Evolutionary conservation across 1,140 invertebrate genomes (phyloP).

Genomic region (Patella vulgata): DNA sequence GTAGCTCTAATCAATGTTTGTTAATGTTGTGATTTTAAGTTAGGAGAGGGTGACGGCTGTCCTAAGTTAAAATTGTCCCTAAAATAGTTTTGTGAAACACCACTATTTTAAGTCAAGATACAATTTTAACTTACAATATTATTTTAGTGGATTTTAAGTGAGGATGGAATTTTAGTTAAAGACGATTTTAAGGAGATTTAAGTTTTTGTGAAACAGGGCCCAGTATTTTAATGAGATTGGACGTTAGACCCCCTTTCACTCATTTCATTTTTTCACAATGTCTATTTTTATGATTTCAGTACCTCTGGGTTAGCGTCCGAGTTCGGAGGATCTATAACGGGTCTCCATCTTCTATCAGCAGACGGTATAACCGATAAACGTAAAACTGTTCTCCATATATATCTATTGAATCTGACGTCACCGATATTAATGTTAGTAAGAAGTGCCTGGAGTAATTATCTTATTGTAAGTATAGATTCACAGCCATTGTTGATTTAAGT

Average conservation of each 20-base stretch:
- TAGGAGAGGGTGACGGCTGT: too few relatives aligned
- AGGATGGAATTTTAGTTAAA: too few relatives aligned
- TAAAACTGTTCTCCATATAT: conserved; percentile 54
- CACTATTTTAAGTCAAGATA: too few relatives aligned
- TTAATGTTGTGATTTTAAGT: too few relatives aligned
- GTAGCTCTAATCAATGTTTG: too few relatives aligned
- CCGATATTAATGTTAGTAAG: conserved; percentile 58
- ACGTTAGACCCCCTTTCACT: not conserved
- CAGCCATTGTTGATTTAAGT: not conserved
- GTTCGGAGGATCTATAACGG: conserved; percentile 43
- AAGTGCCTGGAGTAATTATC: conserved; percentile 62
- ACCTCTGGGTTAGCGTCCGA: conserved; percentile 41
- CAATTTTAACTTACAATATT: too few relatives aligned
- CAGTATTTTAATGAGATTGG: conserved; percentile 2
- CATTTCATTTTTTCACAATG: not conserved
- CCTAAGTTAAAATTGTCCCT: too few relatives aligned
- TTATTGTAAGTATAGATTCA: conserved; percentile 54
- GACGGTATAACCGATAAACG: conserved; percentile 38
- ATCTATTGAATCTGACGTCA: conserved; percentile 57
- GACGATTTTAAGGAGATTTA: too few relatives aligned
- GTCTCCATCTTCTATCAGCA: conserved; percentile 32
- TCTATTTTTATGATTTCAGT: conserved; percentile 25
- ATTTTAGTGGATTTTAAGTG: too few relatives aligned
- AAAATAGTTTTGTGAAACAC: too few relatives aligned
- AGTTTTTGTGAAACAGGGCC: too few relatives aligned